These are phyloP conservation scores for Pyrrhosoma nymphula DNA, from an alignment of 2,888 invertebrate species.

Conservation along the genomic window DNA sequence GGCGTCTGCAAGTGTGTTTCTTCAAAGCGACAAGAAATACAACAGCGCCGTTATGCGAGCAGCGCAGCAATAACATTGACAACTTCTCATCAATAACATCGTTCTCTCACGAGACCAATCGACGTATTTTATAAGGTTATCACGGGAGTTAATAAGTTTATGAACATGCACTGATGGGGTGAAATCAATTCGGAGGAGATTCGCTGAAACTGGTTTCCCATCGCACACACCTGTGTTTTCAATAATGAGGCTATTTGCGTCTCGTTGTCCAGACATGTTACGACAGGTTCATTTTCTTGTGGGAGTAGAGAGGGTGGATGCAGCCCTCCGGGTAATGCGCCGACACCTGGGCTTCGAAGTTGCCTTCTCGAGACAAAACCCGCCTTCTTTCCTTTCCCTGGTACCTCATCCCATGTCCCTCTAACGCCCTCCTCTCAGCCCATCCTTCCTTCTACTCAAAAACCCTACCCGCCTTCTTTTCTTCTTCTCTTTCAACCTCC, in stretches of 20 bases:
- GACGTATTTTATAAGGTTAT: too few species aligned
- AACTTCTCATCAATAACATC: too few species aligned
- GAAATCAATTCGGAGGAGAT: too few species aligned
- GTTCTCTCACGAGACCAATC: too few species aligned
- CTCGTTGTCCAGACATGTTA: background rate
- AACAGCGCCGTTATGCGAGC: too few species aligned
- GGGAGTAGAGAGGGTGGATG: background rate
- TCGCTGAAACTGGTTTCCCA: background rate
- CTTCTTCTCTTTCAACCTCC: too few species aligned
- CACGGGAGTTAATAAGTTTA: too few species aligned
- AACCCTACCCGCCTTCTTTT: too few species aligned
- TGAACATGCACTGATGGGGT: too few species aligned
- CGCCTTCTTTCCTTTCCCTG: background rate
- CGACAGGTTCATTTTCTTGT: slow-evolving; percentile 13
- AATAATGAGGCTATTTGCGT: background rate
- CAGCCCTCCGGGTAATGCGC: background rate
- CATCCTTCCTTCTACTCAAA: background rate
- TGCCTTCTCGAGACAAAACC: background rate
- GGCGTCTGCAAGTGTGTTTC: too few species aligned
- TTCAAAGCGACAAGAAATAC: too few species aligned
- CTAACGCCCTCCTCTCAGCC: background rate
- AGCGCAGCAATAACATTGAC: too few species aligned
- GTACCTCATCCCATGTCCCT: background rate
- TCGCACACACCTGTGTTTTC: background rate
- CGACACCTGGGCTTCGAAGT: background rate